Evolutionary conservation across 64 coral and sea anemone species (phyloP).

Genomic region (Cladopsammia gracilis): DNA sequence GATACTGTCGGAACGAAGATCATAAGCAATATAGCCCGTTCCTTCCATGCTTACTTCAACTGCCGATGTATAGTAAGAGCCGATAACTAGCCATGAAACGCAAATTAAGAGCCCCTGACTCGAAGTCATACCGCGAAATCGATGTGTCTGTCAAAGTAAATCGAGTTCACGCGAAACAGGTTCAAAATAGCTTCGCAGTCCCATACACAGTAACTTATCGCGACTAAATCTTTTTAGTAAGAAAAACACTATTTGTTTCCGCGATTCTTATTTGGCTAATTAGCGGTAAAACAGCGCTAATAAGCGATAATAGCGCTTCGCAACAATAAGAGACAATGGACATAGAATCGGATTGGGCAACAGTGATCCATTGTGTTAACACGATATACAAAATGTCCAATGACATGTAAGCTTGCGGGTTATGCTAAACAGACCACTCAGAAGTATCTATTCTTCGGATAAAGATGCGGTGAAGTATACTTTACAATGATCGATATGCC

Average conservation of each 20-base stretch:
- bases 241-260: slow-evolving; percentile 42
- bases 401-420: slow-evolving; percentile 1
- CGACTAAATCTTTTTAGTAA: slow-evolving; percentile 20
- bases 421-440: not conserved
- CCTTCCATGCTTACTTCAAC: slow-evolving; percentile 71
- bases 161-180: not conserved
- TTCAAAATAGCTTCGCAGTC: not conserved
- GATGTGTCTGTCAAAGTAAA: not conserved
- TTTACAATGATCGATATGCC: not conserved
- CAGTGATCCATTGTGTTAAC: slow-evolving; percentile 19
- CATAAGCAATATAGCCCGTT: slow-evolving; percentile 80
- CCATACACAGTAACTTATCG: slow-evolving; percentile 4
- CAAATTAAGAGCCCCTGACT: slow-evolving; percentile 25
- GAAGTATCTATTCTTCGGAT: slow-evolving; percentile 17
- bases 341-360: not conserved
- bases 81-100: slow-evolving; percentile 1
- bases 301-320: slow-evolving; percentile 16
- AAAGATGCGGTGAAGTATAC: slow-evolving; percentile 20
- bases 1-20: slow-evolving; percentile 75
- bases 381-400: not conserved
- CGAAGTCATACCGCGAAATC: slow-evolving; percentile 47
- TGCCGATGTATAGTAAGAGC: slow-evolving; percentile 10
- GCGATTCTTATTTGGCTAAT: slow-evolving; percentile 33
- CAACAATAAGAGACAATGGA: slow-evolving; percentile 9
- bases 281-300: slow-evolving; percentile 21